These are phyloP conservation scores for Spheniscus humboldti DNA, from an alignment of 2,797 vertebrate species.

Conservation along the genomic window DNA sequence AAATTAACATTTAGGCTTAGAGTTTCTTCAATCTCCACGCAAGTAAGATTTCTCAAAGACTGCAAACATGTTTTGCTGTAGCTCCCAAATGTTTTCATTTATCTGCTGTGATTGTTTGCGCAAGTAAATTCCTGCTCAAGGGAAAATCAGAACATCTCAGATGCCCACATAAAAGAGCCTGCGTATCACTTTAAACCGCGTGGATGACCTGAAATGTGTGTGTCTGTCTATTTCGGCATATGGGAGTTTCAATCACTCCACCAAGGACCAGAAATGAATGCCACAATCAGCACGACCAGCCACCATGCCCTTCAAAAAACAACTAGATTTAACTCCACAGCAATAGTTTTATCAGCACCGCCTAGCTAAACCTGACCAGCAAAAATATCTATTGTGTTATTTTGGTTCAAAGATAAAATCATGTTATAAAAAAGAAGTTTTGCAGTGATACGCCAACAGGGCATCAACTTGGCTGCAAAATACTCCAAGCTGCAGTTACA, in stretches of 20 bases:
- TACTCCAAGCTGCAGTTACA: background rate
- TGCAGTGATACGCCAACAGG: background rate
- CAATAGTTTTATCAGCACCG: background rate
- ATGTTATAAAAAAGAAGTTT: background rate
- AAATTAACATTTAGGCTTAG: background rate
- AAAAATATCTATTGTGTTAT: background rate
- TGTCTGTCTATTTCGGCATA: background rate
- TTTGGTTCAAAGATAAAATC: background rate
- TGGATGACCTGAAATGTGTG: background rate
- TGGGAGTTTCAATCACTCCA: background rate
- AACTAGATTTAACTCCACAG: background rate
- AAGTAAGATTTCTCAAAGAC: background rate
- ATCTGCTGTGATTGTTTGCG: background rate
- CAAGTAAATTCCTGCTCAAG: background rate
- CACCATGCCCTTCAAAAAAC: background rate
- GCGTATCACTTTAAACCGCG: rapidly evolving
- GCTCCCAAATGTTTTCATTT: background rate
- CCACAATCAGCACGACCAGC: background rate
- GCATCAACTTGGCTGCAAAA: background rate
- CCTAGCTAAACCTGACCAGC: background rate
- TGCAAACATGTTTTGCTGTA: background rate
- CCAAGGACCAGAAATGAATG: background rate
- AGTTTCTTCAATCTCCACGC: background rate
- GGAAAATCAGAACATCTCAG: background rate
- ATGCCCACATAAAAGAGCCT: background rate